Evolutionary conservation across 1,140 invertebrate genomes (phyloP).

Genomic region (Adoxophyes honmai): DNA sequence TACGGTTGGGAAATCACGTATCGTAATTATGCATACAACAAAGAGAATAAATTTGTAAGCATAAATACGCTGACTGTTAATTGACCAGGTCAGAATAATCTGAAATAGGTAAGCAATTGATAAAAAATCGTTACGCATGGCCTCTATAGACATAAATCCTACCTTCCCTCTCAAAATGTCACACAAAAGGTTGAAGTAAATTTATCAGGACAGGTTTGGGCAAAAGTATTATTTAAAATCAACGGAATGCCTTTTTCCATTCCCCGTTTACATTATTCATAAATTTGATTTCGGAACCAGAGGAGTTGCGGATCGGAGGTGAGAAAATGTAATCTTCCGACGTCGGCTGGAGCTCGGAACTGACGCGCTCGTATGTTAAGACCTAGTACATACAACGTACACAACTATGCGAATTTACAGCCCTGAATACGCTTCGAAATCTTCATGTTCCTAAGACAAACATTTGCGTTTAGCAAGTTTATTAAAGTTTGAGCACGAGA

Average conservation of each 20-base stretch:
- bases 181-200: constrained; percentile 16
- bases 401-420: too few species aligned
- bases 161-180: constrained; percentile 5
- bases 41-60: too few species aligned
- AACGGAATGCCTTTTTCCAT: constrained; percentile 28
- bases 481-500: too few species aligned
- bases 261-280: constrained; percentile 43
- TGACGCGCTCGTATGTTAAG: background rate
- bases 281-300: constrained; percentile 34
- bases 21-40: too few species aligned
- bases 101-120: too few species aligned
- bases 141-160: background rate
- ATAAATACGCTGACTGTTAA: too few species aligned
- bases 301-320: constrained; percentile 31
- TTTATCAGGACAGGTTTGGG: constrained; percentile 2
- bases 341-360: background rate
- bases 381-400: too few species aligned
- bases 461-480: too few species aligned
- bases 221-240: constrained; percentile 22
- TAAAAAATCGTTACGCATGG: background rate
- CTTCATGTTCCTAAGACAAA: too few species aligned
- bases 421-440: too few species aligned
- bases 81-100: too few species aligned
- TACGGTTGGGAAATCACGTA: too few species aligned
- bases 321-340: constrained; percentile 34